Conservation (phyloP, 1,140 invertebrate genomes). For the Periplaneta americana region DNA sequence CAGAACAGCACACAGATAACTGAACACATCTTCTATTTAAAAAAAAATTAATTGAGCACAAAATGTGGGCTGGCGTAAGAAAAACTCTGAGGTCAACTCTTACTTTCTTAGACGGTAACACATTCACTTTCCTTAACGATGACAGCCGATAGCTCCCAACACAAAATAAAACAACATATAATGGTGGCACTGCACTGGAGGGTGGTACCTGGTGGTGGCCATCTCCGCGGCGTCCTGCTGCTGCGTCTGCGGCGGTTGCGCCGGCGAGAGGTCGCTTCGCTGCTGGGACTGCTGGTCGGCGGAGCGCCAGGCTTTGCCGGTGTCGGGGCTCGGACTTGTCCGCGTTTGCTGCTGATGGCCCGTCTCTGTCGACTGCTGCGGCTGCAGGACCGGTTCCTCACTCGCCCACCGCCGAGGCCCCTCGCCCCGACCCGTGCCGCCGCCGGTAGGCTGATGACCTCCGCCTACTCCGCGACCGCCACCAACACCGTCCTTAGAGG, state of each 20-base stretch:
- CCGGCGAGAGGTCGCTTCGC: neutral
- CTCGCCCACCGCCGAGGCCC: constrained; percentile 25
- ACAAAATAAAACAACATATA: no score
- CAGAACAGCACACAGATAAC: no score
- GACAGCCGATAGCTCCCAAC: no score
- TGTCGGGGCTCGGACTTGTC: constrained; percentile 28
- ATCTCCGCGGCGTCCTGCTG: constrained; percentile 22
- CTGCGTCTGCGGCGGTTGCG: neutral
- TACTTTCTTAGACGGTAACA: no score
- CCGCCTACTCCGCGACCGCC: neutral
- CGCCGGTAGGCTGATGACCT: neutral
- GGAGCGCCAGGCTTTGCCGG: neutral
- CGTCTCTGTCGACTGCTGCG: constrained; percentile 18
- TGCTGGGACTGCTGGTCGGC: neutral
- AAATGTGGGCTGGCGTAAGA: no score
- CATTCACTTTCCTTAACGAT: no score
- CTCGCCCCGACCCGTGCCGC: neutral
- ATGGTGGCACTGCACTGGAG: neutral
- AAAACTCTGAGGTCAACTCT: no score
- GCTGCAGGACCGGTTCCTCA: constrained; percentile 30
- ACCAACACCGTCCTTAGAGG: neutral
- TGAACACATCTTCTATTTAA: no score
- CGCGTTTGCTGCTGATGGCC: constrained; percentile 22
- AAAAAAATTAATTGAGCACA: no score
- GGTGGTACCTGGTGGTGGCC: constrained; percentile 29